Percentiles rank a stretch among this genome's conserved stretches.
These are phyloP conservation scores for Halcyon senegalensis DNA, from an alignment of 2,113 vertebrate genomes.

Conservation along the genomic window DNA sequence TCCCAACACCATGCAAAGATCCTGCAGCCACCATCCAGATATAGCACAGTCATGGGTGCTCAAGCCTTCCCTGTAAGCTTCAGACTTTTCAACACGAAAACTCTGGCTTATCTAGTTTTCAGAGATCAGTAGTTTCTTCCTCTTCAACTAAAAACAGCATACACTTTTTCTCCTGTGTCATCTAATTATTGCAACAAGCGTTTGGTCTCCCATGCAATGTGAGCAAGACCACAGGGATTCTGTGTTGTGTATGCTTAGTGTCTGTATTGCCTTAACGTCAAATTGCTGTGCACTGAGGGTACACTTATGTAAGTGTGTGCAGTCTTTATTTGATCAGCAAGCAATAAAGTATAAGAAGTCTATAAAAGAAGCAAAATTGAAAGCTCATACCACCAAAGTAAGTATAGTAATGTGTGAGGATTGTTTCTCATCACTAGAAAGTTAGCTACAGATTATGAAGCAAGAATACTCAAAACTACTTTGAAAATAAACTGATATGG, in stretches of 20 bases:
- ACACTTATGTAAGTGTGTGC: background rate
- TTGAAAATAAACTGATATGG: background rate
- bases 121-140: background rate
- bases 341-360: accelerated
- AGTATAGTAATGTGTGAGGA: accelerated
- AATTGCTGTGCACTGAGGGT: background rate
- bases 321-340: background rate
- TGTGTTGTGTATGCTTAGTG: accelerated
- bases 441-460: background rate
- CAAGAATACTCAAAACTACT: background rate
- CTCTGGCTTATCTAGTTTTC: background rate
- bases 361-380: accelerated
- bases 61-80: background rate
- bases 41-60: accelerated
- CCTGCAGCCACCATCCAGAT: background rate
- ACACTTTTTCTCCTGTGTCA: background rate
- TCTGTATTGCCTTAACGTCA: background rate
- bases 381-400: background rate
- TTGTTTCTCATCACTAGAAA: background rate
- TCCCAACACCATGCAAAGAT: accelerated
- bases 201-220: accelerated
- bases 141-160: background rate
- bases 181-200: background rate
- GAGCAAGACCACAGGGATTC: background rate
- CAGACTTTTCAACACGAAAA: background rate